Conservation (phyloP, 2,888 invertebrate species). For the Cerceris ruficornis region DNA sequence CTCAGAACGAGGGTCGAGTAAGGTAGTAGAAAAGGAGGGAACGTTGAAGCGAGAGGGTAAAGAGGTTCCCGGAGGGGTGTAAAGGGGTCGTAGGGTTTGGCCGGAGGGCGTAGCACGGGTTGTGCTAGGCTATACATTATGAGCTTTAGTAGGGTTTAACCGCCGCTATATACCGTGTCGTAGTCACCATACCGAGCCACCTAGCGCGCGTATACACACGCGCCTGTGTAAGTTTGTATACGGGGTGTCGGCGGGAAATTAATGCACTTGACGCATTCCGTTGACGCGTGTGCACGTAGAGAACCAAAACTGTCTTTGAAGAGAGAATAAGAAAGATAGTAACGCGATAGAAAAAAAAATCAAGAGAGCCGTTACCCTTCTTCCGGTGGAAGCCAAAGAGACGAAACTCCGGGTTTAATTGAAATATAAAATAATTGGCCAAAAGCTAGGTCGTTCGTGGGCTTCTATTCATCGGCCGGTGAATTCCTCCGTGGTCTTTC, state of each 20-base stretch:
- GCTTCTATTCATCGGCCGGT: too few relatives aligned
- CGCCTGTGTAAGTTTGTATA: slow-evolving; percentile 42
- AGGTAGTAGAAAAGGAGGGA: slow-evolving; percentile 31
- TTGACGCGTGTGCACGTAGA: background rate
- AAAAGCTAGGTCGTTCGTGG: too few relatives aligned
- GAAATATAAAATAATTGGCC: too few relatives aligned
- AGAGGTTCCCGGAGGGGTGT: slow-evolving; percentile 20
- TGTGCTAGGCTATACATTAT: slow-evolving; percentile 73
- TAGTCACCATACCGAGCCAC: slow-evolving; percentile 72
- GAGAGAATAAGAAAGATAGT: too few relatives aligned
- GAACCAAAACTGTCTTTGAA: background rate
- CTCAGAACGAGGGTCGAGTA: slow-evolving; percentile 22
- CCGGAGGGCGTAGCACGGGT: slow-evolving; percentile 66
- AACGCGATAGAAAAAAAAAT: too few relatives aligned
- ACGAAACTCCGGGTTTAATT: too few relatives aligned
- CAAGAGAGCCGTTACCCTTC: too few relatives aligned
- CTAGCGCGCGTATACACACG: slow-evolving; percentile 31
- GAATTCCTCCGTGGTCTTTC: background rate
- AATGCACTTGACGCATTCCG: slow-evolving; percentile 9
- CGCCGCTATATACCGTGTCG: slow-evolving; percentile 70
- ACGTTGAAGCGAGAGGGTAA: slow-evolving; percentile 24
- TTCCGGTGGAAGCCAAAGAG: too few relatives aligned
- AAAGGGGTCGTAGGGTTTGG: slow-evolving; percentile 52
- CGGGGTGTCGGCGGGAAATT: slow-evolving; percentile 43
- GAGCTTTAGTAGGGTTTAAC: slow-evolving; percentile 76